Base-by-base conservation (phyloP, 92 coral and sea anemone genomes). In the Phenganax subtilis region DNA sequence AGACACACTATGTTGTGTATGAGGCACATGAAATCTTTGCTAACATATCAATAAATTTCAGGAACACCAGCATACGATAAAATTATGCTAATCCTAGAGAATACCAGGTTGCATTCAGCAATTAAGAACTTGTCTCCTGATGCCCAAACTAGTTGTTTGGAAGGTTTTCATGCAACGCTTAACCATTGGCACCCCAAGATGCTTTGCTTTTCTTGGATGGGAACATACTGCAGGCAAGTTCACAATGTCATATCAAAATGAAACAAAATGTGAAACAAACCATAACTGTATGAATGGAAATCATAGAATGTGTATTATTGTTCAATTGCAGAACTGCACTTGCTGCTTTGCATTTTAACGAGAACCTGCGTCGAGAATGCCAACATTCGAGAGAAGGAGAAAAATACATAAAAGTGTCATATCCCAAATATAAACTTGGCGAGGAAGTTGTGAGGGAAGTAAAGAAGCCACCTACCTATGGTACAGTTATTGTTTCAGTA, bases 401-500 rank as follows among this genome's bases (percentile, higher is more conserved):
- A 28, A 7, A 12, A 12, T 61, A 61, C 67, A 61, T 17, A 12
- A 61, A 61, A 12, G 67, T 37, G 47, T 37, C 47, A 37, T 37
- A 61, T 25, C 67, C 12, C n/a, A 61, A 61, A 28, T 61, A 61
- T 25, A 61, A 61, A 61, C 67, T 61, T 8, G 67, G 67, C n/a
- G 67, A 61, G n/a, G 67, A 61, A 12, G 25, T 61, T 5, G 67
- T 61, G 8, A 8, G 67, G 8, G 67, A 61, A 61, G 67, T 61
- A 12, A 61, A 61, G 67, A 61, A 12, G n/a, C 67, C 67, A 8
- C 67, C 67, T 66, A 83, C 60, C 83, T 56, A 81, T 82, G 81
- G 78, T 88, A 65, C 47, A 37, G 47, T 37, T 5, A 37, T 37
- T 37, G 47, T 37, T 37, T 37, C 5, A 37, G 2, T 37, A 37